Evolutionary conservation across 2,113 vertebrate species (phyloP).

Genomic region (Neolamprologus kungweensis): DNA sequence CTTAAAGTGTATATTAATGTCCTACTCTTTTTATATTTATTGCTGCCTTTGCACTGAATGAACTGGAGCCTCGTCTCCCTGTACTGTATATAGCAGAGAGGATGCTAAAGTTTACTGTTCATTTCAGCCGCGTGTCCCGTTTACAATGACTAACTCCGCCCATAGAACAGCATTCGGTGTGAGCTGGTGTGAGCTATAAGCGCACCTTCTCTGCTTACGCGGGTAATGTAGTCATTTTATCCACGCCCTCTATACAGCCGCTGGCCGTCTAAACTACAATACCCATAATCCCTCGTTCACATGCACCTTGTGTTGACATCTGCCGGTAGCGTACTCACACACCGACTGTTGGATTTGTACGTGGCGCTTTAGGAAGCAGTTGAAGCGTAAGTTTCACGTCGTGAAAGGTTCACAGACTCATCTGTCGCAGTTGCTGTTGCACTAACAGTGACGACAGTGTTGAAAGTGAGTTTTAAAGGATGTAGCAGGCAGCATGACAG

Average conservation of each 20-base stretch:
- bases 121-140: accelerated
- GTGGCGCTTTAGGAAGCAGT: neutral
- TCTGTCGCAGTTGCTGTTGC: accelerated
- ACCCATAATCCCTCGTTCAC: slow-evolving; percentile 2
- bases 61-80: neutral
- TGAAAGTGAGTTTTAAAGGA: neutral
- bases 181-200: accelerated
- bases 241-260: accelerated
- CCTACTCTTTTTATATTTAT: neutral
- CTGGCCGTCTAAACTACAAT: slow-evolving; percentile 4
- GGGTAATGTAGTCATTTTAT: slow-evolving; percentile 52
- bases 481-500: neutral
- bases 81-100: neutral
- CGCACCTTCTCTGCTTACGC: neutral
- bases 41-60: neutral
- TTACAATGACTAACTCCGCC: neutral
- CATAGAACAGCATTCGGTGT: neutral
- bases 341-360: neutral
- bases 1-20: neutral
- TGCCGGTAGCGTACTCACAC: neutral
- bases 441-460: too few relatives aligned
- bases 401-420: accelerated
- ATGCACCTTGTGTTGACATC: neutral
- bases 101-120: neutral
- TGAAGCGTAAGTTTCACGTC: neutral